Conservation (phyloP, 1,140 invertebrate species). For the Drosophila setifemur region DNA sequence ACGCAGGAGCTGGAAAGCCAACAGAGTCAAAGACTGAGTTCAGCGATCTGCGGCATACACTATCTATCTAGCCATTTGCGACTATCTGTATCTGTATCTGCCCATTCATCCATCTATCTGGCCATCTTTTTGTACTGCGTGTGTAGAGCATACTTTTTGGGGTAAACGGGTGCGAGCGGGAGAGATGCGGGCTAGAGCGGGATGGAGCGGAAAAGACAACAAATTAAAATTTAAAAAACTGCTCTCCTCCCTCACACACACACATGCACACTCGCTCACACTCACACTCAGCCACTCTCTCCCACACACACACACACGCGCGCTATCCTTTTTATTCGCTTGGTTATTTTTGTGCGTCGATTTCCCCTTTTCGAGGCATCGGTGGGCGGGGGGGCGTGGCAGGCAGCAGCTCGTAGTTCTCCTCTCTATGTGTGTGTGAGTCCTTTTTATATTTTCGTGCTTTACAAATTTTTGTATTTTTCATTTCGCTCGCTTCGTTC, state of each 20-base stretch:
- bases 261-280: conserved; percentile 3
- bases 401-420: conserved; percentile 22
- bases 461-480: conserved; percentile 51
- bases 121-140: no score
- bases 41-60: no score
- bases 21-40: no score
- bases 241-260: conserved; percentile 19
- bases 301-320: conserved; percentile 15
- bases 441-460: conserved; percentile 39
- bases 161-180: neutral
- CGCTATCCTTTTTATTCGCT: conserved; percentile 65
- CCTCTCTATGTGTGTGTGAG: conserved; percentile 14
- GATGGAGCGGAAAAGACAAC: conserved; percentile 36
- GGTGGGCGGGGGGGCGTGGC: conserved; percentile 28
- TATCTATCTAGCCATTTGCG: no score
- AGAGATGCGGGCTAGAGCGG: neutral
- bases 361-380: conserved; percentile 58
- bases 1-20: no score
- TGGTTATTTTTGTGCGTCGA: conserved; percentile 78
- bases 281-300: conserved; percentile 1
- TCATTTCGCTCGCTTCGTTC: conserved; percentile 40
- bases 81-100: no score
- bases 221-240: conserved; percentile 53
- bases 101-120: neutral
- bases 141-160: conserved; percentile 35